Percentiles rank a stretch among this genome's conserved stretches.
Conservation (phyloP, 30 jellyfish, hydroid and myxozoan species). For the Sanderia malayensis region DNA sequence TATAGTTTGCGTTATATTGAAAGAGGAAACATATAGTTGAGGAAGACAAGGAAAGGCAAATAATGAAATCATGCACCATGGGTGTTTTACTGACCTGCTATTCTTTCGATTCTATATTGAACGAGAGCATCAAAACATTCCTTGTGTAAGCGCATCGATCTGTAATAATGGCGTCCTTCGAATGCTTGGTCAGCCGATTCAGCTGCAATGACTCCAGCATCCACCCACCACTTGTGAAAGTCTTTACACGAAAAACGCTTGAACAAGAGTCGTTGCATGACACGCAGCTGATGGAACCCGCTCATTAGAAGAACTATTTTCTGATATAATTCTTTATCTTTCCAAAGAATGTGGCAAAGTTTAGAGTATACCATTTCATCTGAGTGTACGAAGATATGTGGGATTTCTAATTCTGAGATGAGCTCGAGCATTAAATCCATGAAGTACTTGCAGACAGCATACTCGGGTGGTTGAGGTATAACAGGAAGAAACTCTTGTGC, state of each 20-base stretch:
- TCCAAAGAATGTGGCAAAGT: conserved; percentile 49
- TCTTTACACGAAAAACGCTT: conserved; percentile 47
- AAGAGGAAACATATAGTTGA: too few relatives aligned
- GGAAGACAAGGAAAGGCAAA: too few relatives aligned
- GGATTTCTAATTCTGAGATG: background rate
- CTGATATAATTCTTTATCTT: conserved; percentile 13
- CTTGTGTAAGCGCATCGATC: background rate
- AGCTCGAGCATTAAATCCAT: background rate
- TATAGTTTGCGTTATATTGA: too few relatives aligned
- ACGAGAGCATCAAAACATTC: conserved; percentile 37
- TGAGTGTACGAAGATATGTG: conserved; percentile 23
- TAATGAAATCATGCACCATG: too few relatives aligned
- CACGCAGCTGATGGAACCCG: conserved; percentile 53
- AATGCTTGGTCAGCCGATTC: conserved; percentile 32
- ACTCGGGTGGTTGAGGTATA: conserved; percentile 11
- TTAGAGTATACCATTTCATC: conserved; percentile 38
- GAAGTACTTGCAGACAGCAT: background rate
- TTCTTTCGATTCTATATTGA: conserved; percentile 1
- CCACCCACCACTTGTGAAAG: conserved; percentile 6
- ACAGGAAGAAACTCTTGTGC: conserved; percentile 16
- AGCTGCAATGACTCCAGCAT: background rate
- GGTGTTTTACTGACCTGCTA: background rate
- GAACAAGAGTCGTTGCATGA: conserved; percentile 25
- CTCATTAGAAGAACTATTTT: conserved; percentile 35
- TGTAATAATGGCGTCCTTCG: conserved; percentile 30